A percentile compares a stretch with the other conserved stretches of the same genome.
Evolutionary conservation across 2,113 vertebrate genomes (phyloP).

Genomic region (Phylloscopus trochiloides): DNA sequence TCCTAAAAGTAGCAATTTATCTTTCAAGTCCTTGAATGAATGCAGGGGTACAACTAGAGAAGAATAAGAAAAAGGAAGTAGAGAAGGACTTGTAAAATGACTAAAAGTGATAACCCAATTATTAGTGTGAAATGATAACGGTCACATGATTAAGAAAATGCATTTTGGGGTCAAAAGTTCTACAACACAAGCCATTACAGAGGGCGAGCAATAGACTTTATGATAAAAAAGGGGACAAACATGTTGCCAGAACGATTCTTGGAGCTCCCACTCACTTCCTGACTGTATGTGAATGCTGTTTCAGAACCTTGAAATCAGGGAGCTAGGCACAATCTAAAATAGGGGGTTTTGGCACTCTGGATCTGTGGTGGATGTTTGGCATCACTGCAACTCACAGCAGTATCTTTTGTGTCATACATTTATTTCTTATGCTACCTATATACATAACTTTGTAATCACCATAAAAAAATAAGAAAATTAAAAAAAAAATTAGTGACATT

Average conservation of each 20-base stretch:
- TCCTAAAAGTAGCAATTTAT: not conserved
- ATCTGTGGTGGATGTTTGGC: not conserved
- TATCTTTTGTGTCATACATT: not conserved
- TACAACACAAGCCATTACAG: not conserved
- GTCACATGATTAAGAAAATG: not conserved
- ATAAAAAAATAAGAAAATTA: not conserved
- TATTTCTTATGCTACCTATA: not conserved
- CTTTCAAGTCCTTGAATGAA: not conserved
- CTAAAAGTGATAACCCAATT: not conserved
- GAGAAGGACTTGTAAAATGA: not conserved
- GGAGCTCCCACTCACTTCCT: not conserved
- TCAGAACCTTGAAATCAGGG: not conserved
- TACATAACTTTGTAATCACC: not conserved
- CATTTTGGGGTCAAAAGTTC: not conserved
- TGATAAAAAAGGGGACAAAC: not conserved
- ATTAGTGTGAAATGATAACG: not conserved
- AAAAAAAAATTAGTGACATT: not conserved
- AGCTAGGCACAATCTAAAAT: not conserved
- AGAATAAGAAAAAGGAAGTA: not conserved
- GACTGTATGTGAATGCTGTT: not conserved
- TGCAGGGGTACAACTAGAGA: not conserved
- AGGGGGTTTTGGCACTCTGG: not conserved
- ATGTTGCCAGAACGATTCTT: not conserved
- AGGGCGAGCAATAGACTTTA: not conserved
- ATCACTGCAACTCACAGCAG: not conserved